phyloP scores from a whole-genome alignment of 2,888 invertebrate genomes.

The Plutella xylostella region DNA sequence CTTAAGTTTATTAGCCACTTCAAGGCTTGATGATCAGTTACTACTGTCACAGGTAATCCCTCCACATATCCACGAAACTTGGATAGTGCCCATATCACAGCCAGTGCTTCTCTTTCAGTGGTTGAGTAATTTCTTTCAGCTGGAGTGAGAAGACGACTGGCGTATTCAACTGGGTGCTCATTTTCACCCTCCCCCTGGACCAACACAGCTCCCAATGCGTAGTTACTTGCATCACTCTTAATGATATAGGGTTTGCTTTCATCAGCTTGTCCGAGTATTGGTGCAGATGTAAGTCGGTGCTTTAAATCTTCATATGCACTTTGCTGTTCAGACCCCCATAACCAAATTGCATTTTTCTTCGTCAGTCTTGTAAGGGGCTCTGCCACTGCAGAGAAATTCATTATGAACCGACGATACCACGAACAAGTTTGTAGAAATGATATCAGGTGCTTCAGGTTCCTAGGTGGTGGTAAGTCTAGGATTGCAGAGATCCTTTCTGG shows the following conservation, averaged over 20 bases:
- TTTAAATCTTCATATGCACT: too few species aligned
- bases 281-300: too few species aligned
- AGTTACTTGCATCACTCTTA: slow-evolving; percentile 25
- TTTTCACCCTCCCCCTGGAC: slow-evolving; percentile 22
- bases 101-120: slow-evolving; percentile 34
- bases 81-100: slow-evolving; percentile 12
- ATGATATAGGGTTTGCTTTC: slow-evolving; percentile 17
- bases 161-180: slow-evolving; percentile 21
- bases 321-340: too few species aligned
- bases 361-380: too few species aligned
- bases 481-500: too few species aligned
- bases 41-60: slow-evolving; percentile 29
- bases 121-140: slow-evolving; percentile 32
- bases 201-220: slow-evolving; percentile 23
- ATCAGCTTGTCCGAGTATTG: too few species aligned
- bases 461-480: too few species aligned
- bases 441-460: too few species aligned
- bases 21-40: slow-evolving; percentile 36
- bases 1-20: slow-evolving; percentile 34
- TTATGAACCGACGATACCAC: too few species aligned
- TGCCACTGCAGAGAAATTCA: too few species aligned
- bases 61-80: slow-evolving; percentile 24
- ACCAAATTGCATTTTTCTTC: too few species aligned
- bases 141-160: slow-evolving; percentile 19
- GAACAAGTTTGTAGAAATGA: too few species aligned